Evolutionary conservation across 2,888 invertebrate genomes (phyloP).

Genomic region (Megamerina dolium): DNA sequence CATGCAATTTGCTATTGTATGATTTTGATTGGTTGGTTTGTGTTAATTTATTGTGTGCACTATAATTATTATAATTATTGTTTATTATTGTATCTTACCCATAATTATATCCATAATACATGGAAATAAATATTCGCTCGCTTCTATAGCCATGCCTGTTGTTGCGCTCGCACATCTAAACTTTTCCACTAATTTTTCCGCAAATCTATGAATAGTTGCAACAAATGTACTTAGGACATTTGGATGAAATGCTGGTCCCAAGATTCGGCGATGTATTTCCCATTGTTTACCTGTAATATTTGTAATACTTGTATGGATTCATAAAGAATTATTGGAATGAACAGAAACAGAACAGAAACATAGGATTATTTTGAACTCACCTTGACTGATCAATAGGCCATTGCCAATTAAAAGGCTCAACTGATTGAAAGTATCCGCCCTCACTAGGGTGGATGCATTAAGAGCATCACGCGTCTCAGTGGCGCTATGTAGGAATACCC

Average conservation of each 20-base stretch:
- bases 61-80: too few species aligned
- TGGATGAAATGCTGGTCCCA: slow-evolving; percentile 74
- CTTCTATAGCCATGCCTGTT: slow-evolving; percentile 24
- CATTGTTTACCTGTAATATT: slow-evolving; percentile 55
- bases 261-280: slow-evolving; percentile 61
- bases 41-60: too few species aligned
- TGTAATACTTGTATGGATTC: background rate
- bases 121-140: slow-evolving; percentile 57
- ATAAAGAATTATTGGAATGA: background rate
- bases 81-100: too few species aligned
- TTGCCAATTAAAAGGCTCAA: slow-evolving; percentile 40
- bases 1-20: slow-evolving; percentile 79
- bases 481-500: slow-evolving; percentile 42
- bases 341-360: too few species aligned
- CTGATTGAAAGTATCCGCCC: slow-evolving; percentile 38
- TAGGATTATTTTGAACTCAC: slow-evolving; percentile 19
- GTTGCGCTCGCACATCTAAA: slow-evolving; percentile 20
- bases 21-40: too few species aligned
- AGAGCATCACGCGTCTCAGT: slow-evolving; percentile 40
- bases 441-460: slow-evolving; percentile 33
- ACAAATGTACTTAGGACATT: slow-evolving; percentile 66
- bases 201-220: slow-evolving; percentile 59
- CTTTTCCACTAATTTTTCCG: slow-evolving; percentile 53
- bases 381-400: slow-evolving; percentile 43
- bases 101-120: slow-evolving; percentile 59